Percentiles rank a stretch among this genome's conserved stretches.
phyloP scores from a whole-genome alignment of 2,888 invertebrate species.

The Tillus elongatus region DNA sequence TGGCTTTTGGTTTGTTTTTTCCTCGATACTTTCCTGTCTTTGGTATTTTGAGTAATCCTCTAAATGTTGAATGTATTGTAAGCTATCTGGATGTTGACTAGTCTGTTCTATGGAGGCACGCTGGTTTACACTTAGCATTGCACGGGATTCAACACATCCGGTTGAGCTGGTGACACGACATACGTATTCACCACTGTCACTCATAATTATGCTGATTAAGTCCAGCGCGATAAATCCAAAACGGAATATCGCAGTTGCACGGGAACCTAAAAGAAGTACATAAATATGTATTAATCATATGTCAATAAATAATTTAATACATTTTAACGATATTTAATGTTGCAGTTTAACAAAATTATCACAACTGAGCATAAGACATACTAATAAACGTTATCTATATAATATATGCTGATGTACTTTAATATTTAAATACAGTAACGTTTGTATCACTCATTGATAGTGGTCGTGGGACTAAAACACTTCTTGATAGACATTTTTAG shows the following conservation, averaged over 20 bases:
- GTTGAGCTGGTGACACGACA: constrained; percentile 81
- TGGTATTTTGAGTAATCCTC: constrained; percentile 86
- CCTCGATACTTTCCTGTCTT: constrained; percentile 75
- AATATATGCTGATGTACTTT: too few relatives aligned
- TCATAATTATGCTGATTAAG: constrained; percentile 72
- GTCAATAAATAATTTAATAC: too few relatives aligned
- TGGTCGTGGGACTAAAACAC: too few relatives aligned
- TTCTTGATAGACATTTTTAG: too few relatives aligned
- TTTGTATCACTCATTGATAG: too few relatives aligned
- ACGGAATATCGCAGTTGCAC: constrained; percentile 90
- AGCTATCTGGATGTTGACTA: constrained; percentile 84
- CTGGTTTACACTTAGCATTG: constrained; percentile 69
- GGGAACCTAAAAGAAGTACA: constrained; percentile 60
- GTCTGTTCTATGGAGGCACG: constrained; percentile 77
- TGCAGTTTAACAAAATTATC: too few relatives aligned
- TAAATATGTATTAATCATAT: constrained; percentile 6
- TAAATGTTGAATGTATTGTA: constrained; percentile 81
- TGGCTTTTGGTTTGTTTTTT: constrained; percentile 69
- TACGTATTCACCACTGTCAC: constrained; percentile 85
- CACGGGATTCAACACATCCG: constrained; percentile 79
- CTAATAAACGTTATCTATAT: too few relatives aligned
- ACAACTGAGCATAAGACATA: too few relatives aligned
- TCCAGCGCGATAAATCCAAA: constrained; percentile 96
- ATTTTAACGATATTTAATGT: too few relatives aligned
- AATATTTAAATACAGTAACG: too few relatives aligned